Evolutionary conservation across 2,888 invertebrate species (phyloP), one percentile per base, ranked within the genome.

Genomic region (Sphaeridia pumilis): DNA sequence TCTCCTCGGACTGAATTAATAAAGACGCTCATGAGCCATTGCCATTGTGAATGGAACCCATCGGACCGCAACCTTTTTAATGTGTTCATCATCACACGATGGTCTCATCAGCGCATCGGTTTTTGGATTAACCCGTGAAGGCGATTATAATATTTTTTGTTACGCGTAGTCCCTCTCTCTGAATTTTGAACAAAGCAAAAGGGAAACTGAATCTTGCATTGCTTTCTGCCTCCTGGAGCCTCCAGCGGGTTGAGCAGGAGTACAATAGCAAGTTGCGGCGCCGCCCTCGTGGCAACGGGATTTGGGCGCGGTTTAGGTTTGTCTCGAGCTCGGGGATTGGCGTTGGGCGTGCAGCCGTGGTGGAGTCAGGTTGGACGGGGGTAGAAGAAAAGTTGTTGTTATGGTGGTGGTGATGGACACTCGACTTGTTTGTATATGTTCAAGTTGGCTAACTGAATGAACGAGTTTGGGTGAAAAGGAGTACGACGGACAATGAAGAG

Each of bases 401-500:
- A n/a, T n/a, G n/a, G n/a, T n/a, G n/a, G n/a, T n/a, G n/a, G n/a
- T n/a, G n/a, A n/a, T n/a, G n/a, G n/a, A n/a, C n/a, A n/a, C n/a
- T n/a, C n/a, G n/a, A n/a, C n/a, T n/a, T n/a, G n/a, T n/a, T n/a
- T n/a, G 17, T 17, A 38, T 38, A 14, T 20, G 20, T 20, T 14
- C 17, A 14, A 14, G 10, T 17, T 38, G 10, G 17, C 17, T 17
- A 38, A 20, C 17, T 38, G 17, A 5, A 38, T 38, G 36, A 47
- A 48, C n/a, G n/a, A n/a, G n/a, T n/a, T n/a, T n/a, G n/a, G n/a
- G n/a, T n/a, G n/a, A n/a, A n/a, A n/a, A n/a, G n/a, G n/a, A n/a
- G n/a, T n/a, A n/a, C n/a, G n/a, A n/a, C n/a, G n/a, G n/a, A n/a
- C 57, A 59, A 59, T 59, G 57, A 59, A 59, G 59, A 59, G 55